These are phyloP conservation scores for Penaeus japonicus DNA, from an alignment of 1,140 invertebrate species.

Conservation along the genomic window DNA sequence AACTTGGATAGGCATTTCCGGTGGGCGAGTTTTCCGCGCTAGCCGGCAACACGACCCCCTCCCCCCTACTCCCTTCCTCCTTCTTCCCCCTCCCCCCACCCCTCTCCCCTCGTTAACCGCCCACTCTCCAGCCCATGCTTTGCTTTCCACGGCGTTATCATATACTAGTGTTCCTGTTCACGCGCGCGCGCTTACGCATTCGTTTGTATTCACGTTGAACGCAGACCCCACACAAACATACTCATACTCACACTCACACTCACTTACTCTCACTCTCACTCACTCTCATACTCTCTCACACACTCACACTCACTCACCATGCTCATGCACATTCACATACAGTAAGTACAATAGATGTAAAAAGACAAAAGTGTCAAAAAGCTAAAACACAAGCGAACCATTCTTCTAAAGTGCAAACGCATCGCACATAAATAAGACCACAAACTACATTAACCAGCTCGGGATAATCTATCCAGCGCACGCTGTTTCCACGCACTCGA, in stretches of 20 bases:
- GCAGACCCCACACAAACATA: no score
- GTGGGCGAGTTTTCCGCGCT: background rate
- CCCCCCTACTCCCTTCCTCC: background rate
- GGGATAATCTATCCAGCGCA: no score
- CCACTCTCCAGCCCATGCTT: background rate
- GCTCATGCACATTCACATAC: background rate
- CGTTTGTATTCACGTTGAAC: no score
- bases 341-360: background rate
- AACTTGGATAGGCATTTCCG: no score
- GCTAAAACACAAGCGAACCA: no score
- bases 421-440: no score
- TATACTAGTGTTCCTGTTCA: background rate
- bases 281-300: background rate
- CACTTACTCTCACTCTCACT: background rate
- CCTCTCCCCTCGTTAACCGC: background rate
- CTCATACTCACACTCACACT: no score
- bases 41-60: background rate
- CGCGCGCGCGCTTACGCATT: no score
- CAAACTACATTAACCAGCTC: no score
- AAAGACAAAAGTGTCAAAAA: no score
- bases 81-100: background rate
- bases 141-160: background rate
- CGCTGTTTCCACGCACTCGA: no score
- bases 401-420: no score
- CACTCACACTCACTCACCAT: background rate